These are phyloP conservation scores for Cettia cetti DNA, from an alignment of 2,113 vertebrate species.

Conservation along the genomic window DNA sequence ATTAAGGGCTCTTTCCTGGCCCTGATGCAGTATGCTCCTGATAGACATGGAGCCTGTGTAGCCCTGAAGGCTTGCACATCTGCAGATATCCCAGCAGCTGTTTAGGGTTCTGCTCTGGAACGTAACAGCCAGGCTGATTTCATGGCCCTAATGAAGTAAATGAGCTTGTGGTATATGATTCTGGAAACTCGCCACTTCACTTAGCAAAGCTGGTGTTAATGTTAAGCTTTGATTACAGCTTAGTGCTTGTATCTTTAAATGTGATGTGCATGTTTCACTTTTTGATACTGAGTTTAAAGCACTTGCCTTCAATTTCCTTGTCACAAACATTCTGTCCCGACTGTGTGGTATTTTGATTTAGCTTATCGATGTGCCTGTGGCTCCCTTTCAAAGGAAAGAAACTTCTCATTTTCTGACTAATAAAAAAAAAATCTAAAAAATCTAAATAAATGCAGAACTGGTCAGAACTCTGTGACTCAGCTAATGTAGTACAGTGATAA, in stretches of 20 bases:
- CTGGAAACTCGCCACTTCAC: background rate
- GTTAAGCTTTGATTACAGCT: background rate
- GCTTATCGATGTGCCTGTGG: background rate
- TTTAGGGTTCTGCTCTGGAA: background rate
- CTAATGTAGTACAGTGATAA: background rate
- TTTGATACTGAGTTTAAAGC: background rate
- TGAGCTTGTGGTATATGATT: background rate
- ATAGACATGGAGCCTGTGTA: background rate
- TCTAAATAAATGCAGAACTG: background rate
- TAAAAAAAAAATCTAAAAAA: background rate
- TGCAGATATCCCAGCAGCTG: background rate
- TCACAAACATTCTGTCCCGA: fast-evolving
- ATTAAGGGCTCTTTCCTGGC: background rate
- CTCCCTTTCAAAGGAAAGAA: background rate
- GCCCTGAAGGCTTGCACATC: background rate
- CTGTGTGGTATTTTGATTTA: background rate
- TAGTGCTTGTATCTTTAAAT: background rate
- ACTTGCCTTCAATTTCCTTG: background rate
- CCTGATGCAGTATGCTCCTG: background rate
- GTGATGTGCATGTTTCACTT: background rate
- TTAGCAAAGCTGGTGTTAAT: background rate
- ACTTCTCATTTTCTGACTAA: background rate
- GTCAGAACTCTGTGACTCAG: background rate
- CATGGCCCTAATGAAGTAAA: background rate
- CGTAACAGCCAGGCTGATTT: background rate